Conservation (phyloP, 64 coral and sea anemone species). For the Actinia equina region DNA sequence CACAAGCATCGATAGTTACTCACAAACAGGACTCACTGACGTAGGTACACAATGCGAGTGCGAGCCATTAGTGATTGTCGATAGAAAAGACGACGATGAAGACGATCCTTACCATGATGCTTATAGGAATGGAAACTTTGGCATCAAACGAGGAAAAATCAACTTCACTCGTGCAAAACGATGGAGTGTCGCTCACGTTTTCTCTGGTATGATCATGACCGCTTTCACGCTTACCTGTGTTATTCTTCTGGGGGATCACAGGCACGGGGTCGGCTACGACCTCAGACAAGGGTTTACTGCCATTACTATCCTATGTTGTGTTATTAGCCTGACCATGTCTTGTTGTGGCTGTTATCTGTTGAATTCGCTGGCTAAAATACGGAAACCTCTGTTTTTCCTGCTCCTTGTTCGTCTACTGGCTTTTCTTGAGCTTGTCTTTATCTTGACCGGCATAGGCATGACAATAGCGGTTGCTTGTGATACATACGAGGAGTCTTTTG, state of each 20-base stretch:
- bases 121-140: slow-evolving; percentile 15
- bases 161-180: slow-evolving; percentile 5
- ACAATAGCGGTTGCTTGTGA: neutral
- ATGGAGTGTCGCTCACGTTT: neutral
- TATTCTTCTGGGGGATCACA: neutral
- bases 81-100: neutral
- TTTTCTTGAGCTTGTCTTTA: neutral
- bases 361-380: neutral
- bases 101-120: slow-evolving; percentile 3
- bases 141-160: slow-evolving; percentile 9
- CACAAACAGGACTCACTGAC: neutral
- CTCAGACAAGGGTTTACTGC: neutral
- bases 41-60: neutral
- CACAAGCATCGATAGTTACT: neutral
- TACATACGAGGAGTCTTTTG: neutral
- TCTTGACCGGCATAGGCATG: neutral
- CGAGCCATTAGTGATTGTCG: neutral
- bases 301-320: neutral
- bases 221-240: neutral
- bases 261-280: neutral
- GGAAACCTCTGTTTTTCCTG: neutral
- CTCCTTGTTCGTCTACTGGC: neutral
- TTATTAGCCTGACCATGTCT: neutral
- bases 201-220: neutral
- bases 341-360: neutral